Percentiles rank a stretch among this genome's conserved stretches.
These are phyloP conservation scores for Amphiprion percula DNA, from an alignment of 2,113 vertebrate genomes.

Conservation along the genomic window DNA sequence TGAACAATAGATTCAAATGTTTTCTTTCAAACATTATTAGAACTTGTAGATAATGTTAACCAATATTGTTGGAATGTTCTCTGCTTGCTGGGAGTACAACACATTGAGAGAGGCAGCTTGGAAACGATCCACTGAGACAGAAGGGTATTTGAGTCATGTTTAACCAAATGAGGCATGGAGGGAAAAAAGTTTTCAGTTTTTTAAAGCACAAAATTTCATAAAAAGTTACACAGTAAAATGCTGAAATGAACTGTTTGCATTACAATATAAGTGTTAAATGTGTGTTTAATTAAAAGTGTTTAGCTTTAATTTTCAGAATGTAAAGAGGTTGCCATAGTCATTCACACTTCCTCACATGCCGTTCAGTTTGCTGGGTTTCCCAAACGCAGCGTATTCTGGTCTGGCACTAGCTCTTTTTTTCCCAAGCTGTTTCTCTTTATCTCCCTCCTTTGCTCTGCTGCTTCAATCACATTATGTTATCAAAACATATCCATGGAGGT, in stretches of 20 bases:
- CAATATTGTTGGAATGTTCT: too few relatives aligned
- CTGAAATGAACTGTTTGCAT: slow-evolving; percentile 2
- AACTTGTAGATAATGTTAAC: too few relatives aligned
- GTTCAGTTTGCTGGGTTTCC: slow-evolving; percentile 53
- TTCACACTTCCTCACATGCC: slow-evolving; percentile 40
- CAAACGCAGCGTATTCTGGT: slow-evolving; percentile 61
- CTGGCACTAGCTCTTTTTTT: slow-evolving; percentile 48
- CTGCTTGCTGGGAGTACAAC: background rate
- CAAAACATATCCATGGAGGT: slow-evolving; percentile 68
- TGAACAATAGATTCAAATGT: too few relatives aligned
- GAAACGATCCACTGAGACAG: slow-evolving; percentile 40
- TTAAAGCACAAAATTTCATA: background rate
- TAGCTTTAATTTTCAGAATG: slow-evolving; percentile 19
- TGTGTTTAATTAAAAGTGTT: slow-evolving; percentile 12
- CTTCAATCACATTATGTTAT: slow-evolving; percentile 67
- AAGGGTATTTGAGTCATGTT: slow-evolving; percentile 51
- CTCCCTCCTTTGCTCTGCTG: slow-evolving; percentile 60
- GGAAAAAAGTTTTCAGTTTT: slow-evolving; percentile 3
- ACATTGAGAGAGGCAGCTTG: slow-evolving; percentile 58
- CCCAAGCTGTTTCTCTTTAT: slow-evolving; percentile 75
- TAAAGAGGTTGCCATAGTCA: slow-evolving; percentile 16
- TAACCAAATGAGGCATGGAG: slow-evolving; percentile 47
- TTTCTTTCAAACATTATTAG: too few relatives aligned
- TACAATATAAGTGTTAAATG: slow-evolving; percentile 21
- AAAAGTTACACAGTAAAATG: background rate